Conservation (phyloP, 2,888 invertebrate genomes). For the Agonopterix arenella region DNA sequence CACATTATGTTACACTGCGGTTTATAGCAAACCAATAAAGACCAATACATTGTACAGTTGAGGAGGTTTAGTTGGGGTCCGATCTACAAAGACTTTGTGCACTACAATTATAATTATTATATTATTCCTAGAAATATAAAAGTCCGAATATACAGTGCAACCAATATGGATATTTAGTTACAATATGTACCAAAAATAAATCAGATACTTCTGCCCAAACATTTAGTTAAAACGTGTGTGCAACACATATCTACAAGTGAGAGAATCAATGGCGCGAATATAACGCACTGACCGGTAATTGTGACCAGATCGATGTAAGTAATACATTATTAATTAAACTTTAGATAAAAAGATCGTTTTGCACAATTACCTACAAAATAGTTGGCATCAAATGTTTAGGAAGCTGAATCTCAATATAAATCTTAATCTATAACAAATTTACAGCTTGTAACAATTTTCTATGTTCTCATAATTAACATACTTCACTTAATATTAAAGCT, state of each 20-base stretch:
- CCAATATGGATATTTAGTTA: slow-evolving; percentile 23
- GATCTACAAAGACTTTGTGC: slow-evolving; percentile 45
- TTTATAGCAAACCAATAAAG: background rate
- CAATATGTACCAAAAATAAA: slow-evolving; percentile 4
- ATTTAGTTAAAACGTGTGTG: background rate
- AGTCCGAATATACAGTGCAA: slow-evolving; percentile 42
- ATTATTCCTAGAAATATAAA: slow-evolving; percentile 50
- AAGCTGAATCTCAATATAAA: slow-evolving; percentile 44
- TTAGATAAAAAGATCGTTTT: too few relatives aligned
- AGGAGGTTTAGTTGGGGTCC: background rate
- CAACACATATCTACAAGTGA: background rate
- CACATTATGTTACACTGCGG: slow-evolving; percentile 10
- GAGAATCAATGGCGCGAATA: background rate
- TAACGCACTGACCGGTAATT: slow-evolving; percentile 1
- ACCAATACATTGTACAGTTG: background rate
- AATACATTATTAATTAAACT: slow-evolving; percentile 12
- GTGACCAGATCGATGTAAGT: slow-evolving; percentile 10
- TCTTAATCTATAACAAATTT: slow-evolving; percentile 61
- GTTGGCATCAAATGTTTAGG: slow-evolving; percentile 43
- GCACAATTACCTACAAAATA: slow-evolving; percentile 18
- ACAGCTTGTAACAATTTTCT: slow-evolving; percentile 60
- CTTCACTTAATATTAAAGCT: slow-evolving; percentile 70
- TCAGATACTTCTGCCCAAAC: slow-evolving; percentile 2
- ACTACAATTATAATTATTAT: slow-evolving; percentile 47
- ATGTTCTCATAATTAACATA: slow-evolving; percentile 52